A percentile compares a stretch with the other conserved stretches of the same genome.
Evolutionary conservation across 1,140 invertebrate species (phyloP).

Genomic region (Pseudachorutes palmiensis): DNA sequence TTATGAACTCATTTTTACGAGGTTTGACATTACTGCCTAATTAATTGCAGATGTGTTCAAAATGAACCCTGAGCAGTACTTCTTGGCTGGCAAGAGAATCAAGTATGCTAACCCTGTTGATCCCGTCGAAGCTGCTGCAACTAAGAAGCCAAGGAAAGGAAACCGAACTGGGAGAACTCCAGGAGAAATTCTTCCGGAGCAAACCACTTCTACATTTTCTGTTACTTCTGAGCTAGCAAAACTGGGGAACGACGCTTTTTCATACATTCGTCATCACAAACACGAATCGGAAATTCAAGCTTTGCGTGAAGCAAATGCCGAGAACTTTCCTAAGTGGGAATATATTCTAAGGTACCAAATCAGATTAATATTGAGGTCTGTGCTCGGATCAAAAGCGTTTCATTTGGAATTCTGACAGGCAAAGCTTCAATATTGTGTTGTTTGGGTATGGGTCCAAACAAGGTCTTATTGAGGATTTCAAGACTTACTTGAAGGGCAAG

Average conservation of each 20-base stretch:
- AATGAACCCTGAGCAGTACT: conserved; percentile 27
- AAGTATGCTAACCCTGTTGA: conserved; percentile 32
- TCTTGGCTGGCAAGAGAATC: conserved; percentile 25
- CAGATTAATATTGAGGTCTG: background rate
- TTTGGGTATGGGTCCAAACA: conserved; percentile 34
- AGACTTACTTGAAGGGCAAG: conserved; percentile 16
- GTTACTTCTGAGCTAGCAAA: conserved; percentile 22
- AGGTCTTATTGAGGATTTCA: conserved; percentile 20
- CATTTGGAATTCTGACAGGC: conserved; percentile 8
- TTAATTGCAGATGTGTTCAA: too few species aligned
- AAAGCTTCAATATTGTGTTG: conserved; percentile 31
- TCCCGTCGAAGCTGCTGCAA: conserved; percentile 25
- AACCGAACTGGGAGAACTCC: conserved; percentile 18
- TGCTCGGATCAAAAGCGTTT: background rate
- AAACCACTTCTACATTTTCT: conserved; percentile 14
- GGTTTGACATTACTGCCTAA: too few species aligned
- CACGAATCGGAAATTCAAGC: background rate
- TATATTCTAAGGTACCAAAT: conserved; percentile 21
- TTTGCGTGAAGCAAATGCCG: conserved; percentile 7
- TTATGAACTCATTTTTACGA: too few species aligned
- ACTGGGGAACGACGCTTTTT: background rate
- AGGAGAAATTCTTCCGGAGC: background rate
- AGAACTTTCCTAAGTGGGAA: conserved; percentile 27
- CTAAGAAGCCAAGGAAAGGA: conserved; percentile 28
- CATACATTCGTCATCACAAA: conserved; percentile 8